Conservation (phyloP, 2,113 vertebrate genomes). For the Globicephala melas region DNA sequence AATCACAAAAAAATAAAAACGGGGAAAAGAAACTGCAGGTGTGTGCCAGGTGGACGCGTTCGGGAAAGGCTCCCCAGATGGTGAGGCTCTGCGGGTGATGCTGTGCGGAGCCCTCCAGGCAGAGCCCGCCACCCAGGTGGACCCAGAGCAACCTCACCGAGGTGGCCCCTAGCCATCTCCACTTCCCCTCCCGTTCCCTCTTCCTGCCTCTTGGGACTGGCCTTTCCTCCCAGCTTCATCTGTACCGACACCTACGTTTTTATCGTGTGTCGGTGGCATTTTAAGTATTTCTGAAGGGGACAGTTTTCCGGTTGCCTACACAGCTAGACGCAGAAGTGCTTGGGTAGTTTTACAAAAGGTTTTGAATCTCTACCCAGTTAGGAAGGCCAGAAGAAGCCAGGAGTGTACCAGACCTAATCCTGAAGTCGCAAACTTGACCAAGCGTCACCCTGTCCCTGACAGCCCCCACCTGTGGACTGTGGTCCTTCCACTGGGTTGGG, state of each 20-base stretch:
- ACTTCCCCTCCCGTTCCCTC: background rate
- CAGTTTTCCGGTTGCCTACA: background rate
- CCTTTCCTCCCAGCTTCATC: background rate
- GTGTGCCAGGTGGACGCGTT: fast-evolving
- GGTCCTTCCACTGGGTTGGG: fast-evolving
- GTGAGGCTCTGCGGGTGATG: fast-evolving
- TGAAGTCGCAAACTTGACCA: background rate
- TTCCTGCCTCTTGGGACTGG: background rate
- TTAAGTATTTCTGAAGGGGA: background rate
- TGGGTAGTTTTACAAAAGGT: background rate
- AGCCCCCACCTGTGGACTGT: background rate
- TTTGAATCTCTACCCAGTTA: background rate
- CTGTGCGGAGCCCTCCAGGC: too few species aligned
- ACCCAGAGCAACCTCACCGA: background rate
- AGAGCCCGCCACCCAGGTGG: background rate
- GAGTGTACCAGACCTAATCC: background rate
- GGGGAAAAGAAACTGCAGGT: background rate
- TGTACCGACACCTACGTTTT: background rate
- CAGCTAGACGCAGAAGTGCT: background rate
- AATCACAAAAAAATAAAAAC: background rate
- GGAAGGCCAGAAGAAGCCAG: background rate
- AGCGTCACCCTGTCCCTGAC: fast-evolving
- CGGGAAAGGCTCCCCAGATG: background rate
- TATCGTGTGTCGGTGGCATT: background rate
- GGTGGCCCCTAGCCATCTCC: background rate